Evolutionary conservation across 2,888 invertebrate genomes (phyloP).

Genomic region (Patella depressa): DNA sequence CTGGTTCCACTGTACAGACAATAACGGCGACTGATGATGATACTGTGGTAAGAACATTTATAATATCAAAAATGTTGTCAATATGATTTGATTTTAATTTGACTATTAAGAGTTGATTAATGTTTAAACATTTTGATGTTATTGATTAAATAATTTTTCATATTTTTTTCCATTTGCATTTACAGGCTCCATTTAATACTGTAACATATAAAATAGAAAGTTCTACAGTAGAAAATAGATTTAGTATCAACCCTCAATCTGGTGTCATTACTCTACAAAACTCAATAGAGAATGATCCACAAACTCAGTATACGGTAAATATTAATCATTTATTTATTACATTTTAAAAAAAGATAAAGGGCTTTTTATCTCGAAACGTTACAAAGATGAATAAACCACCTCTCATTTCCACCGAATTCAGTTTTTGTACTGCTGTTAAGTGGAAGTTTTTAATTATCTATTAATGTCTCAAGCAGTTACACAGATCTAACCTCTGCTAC

Average conservation of each 20-base stretch:
- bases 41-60: constrained; percentile 26
- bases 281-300: background rate
- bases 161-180: background rate
- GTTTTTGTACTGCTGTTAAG: too few species aligned
- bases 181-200: constrained; percentile 55
- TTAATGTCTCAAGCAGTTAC: too few species aligned
- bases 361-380: too few species aligned
- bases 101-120: too few species aligned
- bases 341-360: background rate
- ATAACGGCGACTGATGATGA: constrained; percentile 50
- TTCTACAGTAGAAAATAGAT: background rate
- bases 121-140: too few species aligned
- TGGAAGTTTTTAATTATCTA: too few species aligned
- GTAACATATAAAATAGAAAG: constrained; percentile 54
- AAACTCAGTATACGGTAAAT: background rate
- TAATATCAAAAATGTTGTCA: background rate
- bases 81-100: too few species aligned
- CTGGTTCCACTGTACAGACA: constrained; percentile 36
- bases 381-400: too few species aligned
- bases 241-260: background rate
- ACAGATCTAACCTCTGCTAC: too few species aligned
- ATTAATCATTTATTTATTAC: background rate
- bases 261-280: background rate
- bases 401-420: too few species aligned
- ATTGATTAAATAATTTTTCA: too few species aligned